These are phyloP conservation scores for Dugesia japonica DNA, from an alignment of 2,888 invertebrate species.

Conservation along the genomic window DNA sequence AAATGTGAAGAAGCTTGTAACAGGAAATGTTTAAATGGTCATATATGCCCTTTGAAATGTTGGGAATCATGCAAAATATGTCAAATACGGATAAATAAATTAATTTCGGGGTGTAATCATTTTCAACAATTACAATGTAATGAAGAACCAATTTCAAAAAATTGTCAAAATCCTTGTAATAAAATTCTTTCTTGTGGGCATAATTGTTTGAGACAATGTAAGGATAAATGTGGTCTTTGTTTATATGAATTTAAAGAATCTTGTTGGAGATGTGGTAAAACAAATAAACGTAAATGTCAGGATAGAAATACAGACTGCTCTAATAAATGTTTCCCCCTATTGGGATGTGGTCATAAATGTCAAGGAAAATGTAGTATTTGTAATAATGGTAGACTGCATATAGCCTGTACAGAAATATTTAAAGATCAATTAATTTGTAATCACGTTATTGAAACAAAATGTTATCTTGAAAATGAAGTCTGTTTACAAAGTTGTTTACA, in stretches of 20 bases:
- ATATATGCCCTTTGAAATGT: no score
- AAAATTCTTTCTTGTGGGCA: neutral
- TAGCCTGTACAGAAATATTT: neutral
- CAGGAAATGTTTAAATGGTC: no score
- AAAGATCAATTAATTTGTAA: conserved; percentile 37
- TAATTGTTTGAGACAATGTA: neutral
- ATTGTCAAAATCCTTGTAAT: neutral
- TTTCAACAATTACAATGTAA: neutral
- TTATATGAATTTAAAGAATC: neutral
- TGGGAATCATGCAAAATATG: neutral
- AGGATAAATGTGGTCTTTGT: neutral
- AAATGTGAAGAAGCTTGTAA: no score
- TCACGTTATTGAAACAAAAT: conserved; percentile 36
- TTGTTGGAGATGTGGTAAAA: neutral
- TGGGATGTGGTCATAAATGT: neutral
- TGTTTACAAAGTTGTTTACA: neutral
- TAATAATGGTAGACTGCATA: neutral
- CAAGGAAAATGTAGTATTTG: neutral
- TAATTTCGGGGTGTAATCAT: no score
- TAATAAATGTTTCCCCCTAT: neutral
- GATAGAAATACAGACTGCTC: neutral
- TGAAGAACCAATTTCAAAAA: conserved; percentile 29
- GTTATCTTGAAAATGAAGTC: neutral
- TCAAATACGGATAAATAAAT: no score
- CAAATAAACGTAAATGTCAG: neutral